Conservation (phyloP, 2,113 vertebrate genomes). For the Chlorodrepanis virens region DNA sequence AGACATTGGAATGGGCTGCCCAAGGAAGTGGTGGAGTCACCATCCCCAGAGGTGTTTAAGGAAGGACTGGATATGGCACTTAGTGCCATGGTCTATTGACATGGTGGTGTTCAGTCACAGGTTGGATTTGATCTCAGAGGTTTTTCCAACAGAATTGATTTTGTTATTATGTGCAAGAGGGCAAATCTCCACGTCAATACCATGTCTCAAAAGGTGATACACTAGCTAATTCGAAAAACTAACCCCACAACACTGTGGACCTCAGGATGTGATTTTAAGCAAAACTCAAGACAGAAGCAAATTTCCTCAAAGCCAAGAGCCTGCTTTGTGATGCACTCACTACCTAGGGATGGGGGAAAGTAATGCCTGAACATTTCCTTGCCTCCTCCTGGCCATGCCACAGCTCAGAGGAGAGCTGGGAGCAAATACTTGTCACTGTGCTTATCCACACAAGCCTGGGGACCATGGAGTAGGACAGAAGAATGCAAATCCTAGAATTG, state of each 20-base stretch:
- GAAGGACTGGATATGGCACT: background rate
- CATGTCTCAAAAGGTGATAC: background rate
- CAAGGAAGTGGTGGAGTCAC: background rate
- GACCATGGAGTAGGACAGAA: background rate
- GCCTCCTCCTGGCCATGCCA: background rate
- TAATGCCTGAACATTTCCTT: background rate
- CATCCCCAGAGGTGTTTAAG: rapidly evolving
- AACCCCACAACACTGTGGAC: background rate
- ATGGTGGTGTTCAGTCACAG: background rate
- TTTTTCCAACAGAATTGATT: background rate
- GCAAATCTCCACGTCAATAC: background rate
- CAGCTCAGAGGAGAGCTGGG: background rate
- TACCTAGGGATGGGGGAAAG: background rate
- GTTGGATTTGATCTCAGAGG: background rate
- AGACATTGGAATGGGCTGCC: background rate
- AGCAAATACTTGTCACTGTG: background rate
- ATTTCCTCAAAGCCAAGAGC: background rate
- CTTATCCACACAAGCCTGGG: background rate
- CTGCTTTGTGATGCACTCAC: background rate
- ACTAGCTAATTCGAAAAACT: background rate
- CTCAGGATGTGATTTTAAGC: background rate
- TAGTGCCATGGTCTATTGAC: background rate
- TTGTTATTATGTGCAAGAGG: background rate
- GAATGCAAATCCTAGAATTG: background rate
- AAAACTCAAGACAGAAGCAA: background rate